Evolutionary conservation across 2,888 invertebrate species (phyloP), one percentile per base, ranked within the genome.

Genomic region (Lycia hirtaria): DNA sequence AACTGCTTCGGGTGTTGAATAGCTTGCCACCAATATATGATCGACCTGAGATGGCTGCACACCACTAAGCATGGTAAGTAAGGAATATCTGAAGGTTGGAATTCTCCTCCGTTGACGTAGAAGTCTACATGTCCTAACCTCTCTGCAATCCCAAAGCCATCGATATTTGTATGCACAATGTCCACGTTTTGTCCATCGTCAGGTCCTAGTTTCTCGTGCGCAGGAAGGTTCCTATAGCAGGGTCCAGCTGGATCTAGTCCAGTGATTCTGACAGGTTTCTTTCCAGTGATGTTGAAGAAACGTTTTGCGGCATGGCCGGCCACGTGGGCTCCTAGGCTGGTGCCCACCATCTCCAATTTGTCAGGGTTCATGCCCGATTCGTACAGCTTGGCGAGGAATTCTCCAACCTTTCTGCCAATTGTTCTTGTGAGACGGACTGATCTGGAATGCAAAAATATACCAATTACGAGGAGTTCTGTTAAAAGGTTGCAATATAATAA

Each of bases 241-340:
- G 92, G 91, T 0, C 92, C 92, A 0, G 92, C 87, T 0, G 90
- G 91, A 14, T 92, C 92, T 3, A 92, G 54, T 0, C 88, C 92
- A 0, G 89, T 89, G 6, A 92, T 10, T 57, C 88, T 78, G 0
- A 78, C 71, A 0, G 83, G 80, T 58, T 88, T 89, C 49, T 72
- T 76, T 0, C 91, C 90, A 0, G 88, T 89, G 0, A 56, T 59
- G 1, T 77, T 56, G 60, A 78, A 84, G 80, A 83, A 89, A 68
- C 83, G 76, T 67, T 85, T 87, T 0, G 89, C 84, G 0, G 88
- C 87, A 50, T 80, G 80, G 0, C 79, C 65, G 0, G 71, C 73
- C 2, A 86, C 77, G 49, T 92, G 92, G 0, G 87, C 85, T 0
- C 91, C 90, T 4, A 92, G 70, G 55, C 91, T 89, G 1, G 79